These are phyloP conservation scores for Sesia bembeciformis DNA, from an alignment of 2,888 invertebrate genomes.

Conservation along the genomic window DNA sequence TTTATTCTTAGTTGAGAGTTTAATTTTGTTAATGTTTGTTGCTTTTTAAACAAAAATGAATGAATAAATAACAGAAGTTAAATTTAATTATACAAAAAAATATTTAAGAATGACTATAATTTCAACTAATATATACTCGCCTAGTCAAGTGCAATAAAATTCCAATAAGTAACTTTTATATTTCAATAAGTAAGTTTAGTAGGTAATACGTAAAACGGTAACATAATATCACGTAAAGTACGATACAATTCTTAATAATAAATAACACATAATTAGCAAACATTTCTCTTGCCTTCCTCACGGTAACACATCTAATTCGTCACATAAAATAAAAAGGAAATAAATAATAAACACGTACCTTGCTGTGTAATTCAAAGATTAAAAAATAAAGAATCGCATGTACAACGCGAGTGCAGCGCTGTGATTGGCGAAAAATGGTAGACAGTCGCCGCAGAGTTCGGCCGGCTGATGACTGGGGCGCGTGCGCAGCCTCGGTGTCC, in stretches of 20 bases:
- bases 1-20: too few relatives aligned
- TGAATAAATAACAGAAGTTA: too few relatives aligned
- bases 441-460: slow-evolving; percentile 34
- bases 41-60: too few relatives aligned
- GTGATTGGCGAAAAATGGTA: slow-evolving; percentile 22
- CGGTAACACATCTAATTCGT: too few relatives aligned
- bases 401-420: slow-evolving; percentile 7
- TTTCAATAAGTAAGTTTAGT: background rate
- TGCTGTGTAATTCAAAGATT: slow-evolving; percentile 5
- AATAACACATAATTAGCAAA: background rate
- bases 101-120: too few relatives aligned
- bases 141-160: too few relatives aligned
- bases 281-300: too few relatives aligned
- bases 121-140: too few relatives aligned
- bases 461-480: slow-evolving; percentile 55
- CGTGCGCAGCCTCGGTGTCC: slow-evolving; percentile 24
- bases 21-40: too few relatives aligned
- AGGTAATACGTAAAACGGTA: background rate
- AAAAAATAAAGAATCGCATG: slow-evolving; percentile 4
- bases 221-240: background rate
- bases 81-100: too few relatives aligned
- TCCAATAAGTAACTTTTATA: background rate
- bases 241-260: background rate
- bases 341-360: slow-evolving; percentile 11
- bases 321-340: background rate